Evolutionary conservation across 2,888 invertebrate genomes (phyloP).

Genomic region (Andrena praecox): DNA sequence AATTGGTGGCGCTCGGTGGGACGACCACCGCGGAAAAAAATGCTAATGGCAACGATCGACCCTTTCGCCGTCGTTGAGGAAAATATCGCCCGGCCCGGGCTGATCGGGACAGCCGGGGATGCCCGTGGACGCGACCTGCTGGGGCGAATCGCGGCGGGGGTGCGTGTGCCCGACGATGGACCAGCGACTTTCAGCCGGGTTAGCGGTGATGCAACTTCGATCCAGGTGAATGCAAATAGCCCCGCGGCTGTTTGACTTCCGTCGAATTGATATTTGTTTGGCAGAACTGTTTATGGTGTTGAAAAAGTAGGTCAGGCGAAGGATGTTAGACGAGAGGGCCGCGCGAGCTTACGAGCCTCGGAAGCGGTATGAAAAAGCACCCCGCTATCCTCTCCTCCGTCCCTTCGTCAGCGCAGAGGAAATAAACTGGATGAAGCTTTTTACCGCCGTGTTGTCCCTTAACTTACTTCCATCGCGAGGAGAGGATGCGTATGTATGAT

Average conservation of each 20-base stretch:
- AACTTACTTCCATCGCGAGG: constrained; percentile 16
- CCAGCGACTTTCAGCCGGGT: constrained; percentile 17
- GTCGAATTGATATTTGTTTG: constrained; percentile 37
- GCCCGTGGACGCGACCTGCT: background rate
- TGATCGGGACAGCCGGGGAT: background rate
- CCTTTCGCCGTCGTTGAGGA: constrained; percentile 61
- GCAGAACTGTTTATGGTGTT: constrained; percentile 12
- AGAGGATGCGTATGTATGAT: background rate
- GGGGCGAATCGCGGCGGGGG: background rate
- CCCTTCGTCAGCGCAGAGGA: background rate
- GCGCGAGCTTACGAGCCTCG: background rate
- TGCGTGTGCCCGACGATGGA: background rate
- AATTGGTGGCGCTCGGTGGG: constrained; percentile 52
- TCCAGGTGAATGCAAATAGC: constrained; percentile 35
- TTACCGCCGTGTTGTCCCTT: constrained; percentile 8
- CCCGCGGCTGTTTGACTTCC: constrained; percentile 26
- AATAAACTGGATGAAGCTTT: constrained; percentile 31
- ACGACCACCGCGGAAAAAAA: background rate
- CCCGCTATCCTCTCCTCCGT: background rate
- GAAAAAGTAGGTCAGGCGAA: constrained; percentile 24
- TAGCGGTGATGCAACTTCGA: constrained; percentile 31
- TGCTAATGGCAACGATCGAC: constrained; percentile 62
- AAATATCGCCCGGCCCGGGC: background rate
- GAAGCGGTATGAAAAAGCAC: constrained; percentile 25
- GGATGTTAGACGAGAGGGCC: constrained; percentile 16